Evolutionary conservation across 2,113 vertebrate species (phyloP).

Genomic region (Fukomys damarensis): DNA sequence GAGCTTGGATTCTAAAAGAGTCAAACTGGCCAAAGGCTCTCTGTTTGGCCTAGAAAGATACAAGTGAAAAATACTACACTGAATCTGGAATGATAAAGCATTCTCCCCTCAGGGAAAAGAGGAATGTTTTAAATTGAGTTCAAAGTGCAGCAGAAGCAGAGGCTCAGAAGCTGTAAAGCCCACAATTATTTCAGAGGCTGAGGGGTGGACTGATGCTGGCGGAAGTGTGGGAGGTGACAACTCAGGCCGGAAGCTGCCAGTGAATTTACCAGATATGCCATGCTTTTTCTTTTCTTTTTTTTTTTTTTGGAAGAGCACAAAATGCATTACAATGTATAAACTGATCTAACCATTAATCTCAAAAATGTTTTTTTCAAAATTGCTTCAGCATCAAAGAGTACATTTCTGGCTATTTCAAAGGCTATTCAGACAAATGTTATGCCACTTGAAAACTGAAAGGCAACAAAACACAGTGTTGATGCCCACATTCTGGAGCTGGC

Average conservation of each 20-base stretch:
- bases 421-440: background rate
- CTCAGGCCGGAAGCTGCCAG: background rate
- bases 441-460: background rate
- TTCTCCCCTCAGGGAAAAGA: background rate
- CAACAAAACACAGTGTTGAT: slow-evolving; percentile 6
- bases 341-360: background rate
- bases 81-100: background rate
- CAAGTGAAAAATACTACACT: background rate
- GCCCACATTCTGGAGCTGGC: background rate
- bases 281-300: too few species aligned
- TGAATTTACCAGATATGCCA: background rate
- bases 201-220: background rate
- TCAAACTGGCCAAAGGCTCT: background rate
- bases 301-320: background rate
- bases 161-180: background rate
- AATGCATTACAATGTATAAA: background rate
- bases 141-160: background rate
- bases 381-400: background rate
- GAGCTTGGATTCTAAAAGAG: background rate
- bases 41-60: background rate
- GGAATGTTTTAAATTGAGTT: background rate
- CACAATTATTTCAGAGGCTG: background rate
- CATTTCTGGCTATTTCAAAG: slow-evolving; percentile 14
- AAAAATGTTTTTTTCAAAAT: slow-evolving; percentile 24
- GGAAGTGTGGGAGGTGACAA: background rate